These are phyloP conservation scores for Noturus placidus DNA, from an alignment of 2,113 vertebrate species.

Conservation along the genomic window DNA sequence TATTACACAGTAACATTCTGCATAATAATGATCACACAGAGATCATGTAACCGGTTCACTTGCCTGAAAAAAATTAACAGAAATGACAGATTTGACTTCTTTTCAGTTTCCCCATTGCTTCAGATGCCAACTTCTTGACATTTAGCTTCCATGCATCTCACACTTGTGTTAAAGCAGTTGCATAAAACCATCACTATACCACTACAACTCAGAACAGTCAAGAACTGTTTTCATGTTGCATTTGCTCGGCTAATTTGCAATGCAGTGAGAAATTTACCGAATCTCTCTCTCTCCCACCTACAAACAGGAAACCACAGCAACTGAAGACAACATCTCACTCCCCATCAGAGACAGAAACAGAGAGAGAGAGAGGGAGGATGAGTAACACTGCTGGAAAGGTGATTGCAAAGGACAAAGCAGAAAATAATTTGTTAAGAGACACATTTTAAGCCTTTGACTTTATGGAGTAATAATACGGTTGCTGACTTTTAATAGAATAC, in stretches of 20 bases:
- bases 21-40: background rate
- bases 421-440: background rate
- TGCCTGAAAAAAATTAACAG: background rate
- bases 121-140: conserved; percentile 32
- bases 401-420: background rate
- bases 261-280: conserved; percentile 54
- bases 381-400: conserved; percentile 15
- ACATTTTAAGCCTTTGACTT: too few species aligned
- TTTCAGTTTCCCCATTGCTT: background rate
- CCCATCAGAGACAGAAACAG: conserved; percentile 33
- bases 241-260: conserved; percentile 42
- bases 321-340: conserved; percentile 57
- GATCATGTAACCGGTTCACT: background rate
- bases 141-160: conserved; percentile 37
- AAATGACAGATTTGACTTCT: background rate
- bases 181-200: conserved; percentile 17
- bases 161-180: conserved; percentile 1
- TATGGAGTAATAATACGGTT: background rate
- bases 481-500: background rate
- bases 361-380: background rate
- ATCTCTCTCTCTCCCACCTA: conserved; percentile 63
- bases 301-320: conserved; percentile 75
- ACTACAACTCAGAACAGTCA: background rate
- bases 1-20: background rate
- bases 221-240: conserved; percentile 32